phyloP scores from a whole-genome alignment of 1,140 invertebrate species.

The Dendrolimus punctatus region DNA sequence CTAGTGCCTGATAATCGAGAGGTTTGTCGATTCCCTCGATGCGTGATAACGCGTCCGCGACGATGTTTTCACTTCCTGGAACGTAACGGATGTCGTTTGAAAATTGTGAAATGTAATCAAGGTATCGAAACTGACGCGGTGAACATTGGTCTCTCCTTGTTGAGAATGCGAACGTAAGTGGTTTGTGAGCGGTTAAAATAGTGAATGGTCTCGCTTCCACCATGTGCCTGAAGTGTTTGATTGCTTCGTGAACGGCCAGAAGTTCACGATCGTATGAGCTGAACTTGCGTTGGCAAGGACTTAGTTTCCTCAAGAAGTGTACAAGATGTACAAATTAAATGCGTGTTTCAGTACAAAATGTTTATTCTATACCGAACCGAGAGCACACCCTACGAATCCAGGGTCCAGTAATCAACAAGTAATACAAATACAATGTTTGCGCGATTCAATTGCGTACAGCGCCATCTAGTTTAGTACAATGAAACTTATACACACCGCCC shows the following conservation, averaged over 20 bases:
- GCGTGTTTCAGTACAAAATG: too few relatives aligned
- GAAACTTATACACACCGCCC: conserved; percentile 2
- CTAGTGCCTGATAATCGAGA: conserved; percentile 1
- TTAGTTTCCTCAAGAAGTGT: conserved; percentile 7
- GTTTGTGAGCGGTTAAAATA: conserved; percentile 13
- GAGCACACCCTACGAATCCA: too few relatives aligned
- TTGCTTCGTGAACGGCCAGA: conserved; percentile 2
- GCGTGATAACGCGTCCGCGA: conserved; percentile 11
- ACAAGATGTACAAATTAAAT: conserved; percentile 1
- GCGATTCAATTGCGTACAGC: too few relatives aligned
- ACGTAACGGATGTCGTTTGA: conserved; percentile 11
- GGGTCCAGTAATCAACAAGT: too few relatives aligned
- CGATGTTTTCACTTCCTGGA: conserved; percentile 11
- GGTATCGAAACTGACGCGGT: conserved; percentile 10
- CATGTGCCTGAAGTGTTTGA: conserved; percentile 11
- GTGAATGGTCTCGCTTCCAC: conserved; percentile 8
- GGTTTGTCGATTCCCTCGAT: conserved; percentile 1
- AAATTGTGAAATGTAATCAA: conserved; percentile 15
- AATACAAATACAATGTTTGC: too few relatives aligned
- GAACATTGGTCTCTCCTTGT: conserved; percentile 1
- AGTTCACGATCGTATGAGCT: conserved; percentile 11
- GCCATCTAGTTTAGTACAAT: too few relatives aligned
- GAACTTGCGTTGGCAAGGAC: conserved; percentile 9
- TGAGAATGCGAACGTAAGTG: conserved; percentile 6
- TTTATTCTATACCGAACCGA: too few relatives aligned